These are phyloP conservation scores for Parus major DNA, from an alignment of 2,113 vertebrate species.

Conservation along the genomic window DNA sequence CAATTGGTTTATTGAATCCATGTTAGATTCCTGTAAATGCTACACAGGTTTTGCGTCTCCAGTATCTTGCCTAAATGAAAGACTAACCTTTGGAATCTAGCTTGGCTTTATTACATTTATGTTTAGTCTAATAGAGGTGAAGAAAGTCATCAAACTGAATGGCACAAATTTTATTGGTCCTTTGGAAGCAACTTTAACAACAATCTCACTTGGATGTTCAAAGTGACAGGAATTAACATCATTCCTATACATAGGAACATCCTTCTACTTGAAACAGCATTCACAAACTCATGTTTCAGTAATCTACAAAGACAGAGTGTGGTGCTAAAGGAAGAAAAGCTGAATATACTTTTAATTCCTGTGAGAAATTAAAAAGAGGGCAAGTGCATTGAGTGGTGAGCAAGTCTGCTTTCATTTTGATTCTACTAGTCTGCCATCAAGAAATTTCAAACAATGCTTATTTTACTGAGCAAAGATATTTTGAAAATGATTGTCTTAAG, in stretches of 20 bases:
- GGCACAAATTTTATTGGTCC: slow-evolving; percentile 33
- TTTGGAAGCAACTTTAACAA: slow-evolving; percentile 39
- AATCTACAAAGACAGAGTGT: neutral
- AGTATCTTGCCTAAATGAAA: slow-evolving; percentile 60
- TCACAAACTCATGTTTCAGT: slow-evolving; percentile 8
- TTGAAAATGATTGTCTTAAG: neutral
- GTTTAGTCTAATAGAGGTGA: slow-evolving; percentile 52
- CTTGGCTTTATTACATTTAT: slow-evolving; percentile 50
- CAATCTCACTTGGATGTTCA: neutral
- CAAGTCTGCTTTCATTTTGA: neutral
- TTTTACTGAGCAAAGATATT: neutral
- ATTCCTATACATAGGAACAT: neutral
- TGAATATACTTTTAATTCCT: slow-evolving; percentile 11
- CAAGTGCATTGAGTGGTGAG: neutral
- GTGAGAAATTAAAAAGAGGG: slow-evolving; percentile 9
- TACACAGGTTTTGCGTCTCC: slow-evolving; percentile 40
- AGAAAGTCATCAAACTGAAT: slow-evolving; percentile 54
- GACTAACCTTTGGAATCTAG: slow-evolving; percentile 63
- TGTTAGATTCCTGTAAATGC: slow-evolving; percentile 52
- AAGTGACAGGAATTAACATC: slow-evolving; percentile 32
- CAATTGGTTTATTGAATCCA: slow-evolving; percentile 55
- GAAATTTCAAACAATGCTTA: neutral
- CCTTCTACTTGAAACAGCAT: slow-evolving; percentile 4
- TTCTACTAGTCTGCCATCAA: neutral
- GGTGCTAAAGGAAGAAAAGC: neutral